Percentiles rank a stretch among this genome's conserved stretches.
phyloP scores from a whole-genome alignment of 2,797 vertebrate species.

The Champsocephalus esox region DNA sequence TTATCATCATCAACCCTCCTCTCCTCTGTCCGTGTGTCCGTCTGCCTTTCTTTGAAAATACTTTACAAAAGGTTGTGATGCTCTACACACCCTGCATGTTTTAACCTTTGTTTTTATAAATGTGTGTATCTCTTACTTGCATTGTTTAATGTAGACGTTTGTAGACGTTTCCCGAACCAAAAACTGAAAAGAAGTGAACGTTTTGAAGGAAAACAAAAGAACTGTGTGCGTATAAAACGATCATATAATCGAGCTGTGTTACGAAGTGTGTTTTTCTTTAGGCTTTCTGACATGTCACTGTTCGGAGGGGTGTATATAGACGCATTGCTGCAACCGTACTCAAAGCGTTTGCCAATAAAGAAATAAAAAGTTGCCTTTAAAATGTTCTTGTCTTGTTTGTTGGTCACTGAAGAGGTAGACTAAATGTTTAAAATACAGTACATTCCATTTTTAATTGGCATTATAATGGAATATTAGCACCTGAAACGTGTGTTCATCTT shows the following conservation, averaged over 20 bases:
- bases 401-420: not conserved
- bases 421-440: too few species aligned
- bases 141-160: conserved; percentile 70
- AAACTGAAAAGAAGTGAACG: conserved; percentile 71
- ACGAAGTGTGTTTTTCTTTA: conserved; percentile 55
- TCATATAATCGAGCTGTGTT: conserved; percentile 68
- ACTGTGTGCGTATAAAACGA: conserved; percentile 71
- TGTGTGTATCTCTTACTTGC: conserved; percentile 66
- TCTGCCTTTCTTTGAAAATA: conserved; percentile 60
- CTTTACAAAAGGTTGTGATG: conserved; percentile 66
- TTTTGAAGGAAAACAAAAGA: conserved; percentile 62
- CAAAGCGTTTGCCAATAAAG: conserved; percentile 79
- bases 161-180: conserved; percentile 80
- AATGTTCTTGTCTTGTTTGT: not conserved
- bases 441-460: too few species aligned
- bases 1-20: conserved; percentile 37
- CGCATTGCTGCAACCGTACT: conserved; percentile 60
- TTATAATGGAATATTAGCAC: too few species aligned
- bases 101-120: conserved; percentile 47
- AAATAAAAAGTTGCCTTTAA: conserved; percentile 72
- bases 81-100: conserved; percentile 80
- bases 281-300: conserved; percentile 56
- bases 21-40: conserved; percentile 38
- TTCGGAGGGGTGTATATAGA: conserved; percentile 63
- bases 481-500: too few species aligned